Evolutionary conservation across 2,888 invertebrate genomes (phyloP), one percentile per base, ranked within the genome.

Genomic region (Mesodorylaimus sp.): DNA sequence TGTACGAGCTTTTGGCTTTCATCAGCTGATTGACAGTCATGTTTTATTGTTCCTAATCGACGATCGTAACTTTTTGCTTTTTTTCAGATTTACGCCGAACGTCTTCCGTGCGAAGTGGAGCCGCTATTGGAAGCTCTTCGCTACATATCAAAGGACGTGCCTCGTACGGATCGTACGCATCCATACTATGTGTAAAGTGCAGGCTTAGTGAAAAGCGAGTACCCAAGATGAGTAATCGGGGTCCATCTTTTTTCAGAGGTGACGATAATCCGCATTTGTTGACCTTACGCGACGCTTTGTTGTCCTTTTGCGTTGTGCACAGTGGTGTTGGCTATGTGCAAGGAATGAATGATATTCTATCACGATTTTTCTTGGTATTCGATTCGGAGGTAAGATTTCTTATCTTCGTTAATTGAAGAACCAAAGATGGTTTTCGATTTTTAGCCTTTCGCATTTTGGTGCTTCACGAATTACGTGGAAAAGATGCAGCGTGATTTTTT

Each of bases 341-440:
- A 54, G 68, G 68, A 19, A 68, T 68, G 67, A 68, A 68, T 48
- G 68, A 68, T 53, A 65, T 68, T 25, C 54, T 64, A 2, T 60
- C 65, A 2, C 54, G 66, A 36, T 66, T 68, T 52, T 57, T 68
- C 2, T 58, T 60, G 10, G 64, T 66, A 2, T 61, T 67, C 54
- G 62, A 65, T 43, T 61, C 61, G n/a, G 67, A 68, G 63, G 68
- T 67, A 56, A 50, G 21, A 46, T 25, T 19, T 39, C 13, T 13
- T n/a, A 10, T 42, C 24, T 21, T 19, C n/a, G 13, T 42, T n/a
- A n/a, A n/a, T n/a, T n/a, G n/a, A n/a, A n/a, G n/a, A n/a, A n/a
- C n/a, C n/a, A n/a, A n/a, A n/a, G 10, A 16, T 32, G 16, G 10
- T 32, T 32, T 32, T 32, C n/a, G n/a, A n/a, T 24, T 52, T 59